A percentile compares a stretch with the other conserved stretches of the same genome.
phyloP scores from a whole-genome alignment of 2,888 invertebrate species.

The Polyommatus icarus region DNA sequence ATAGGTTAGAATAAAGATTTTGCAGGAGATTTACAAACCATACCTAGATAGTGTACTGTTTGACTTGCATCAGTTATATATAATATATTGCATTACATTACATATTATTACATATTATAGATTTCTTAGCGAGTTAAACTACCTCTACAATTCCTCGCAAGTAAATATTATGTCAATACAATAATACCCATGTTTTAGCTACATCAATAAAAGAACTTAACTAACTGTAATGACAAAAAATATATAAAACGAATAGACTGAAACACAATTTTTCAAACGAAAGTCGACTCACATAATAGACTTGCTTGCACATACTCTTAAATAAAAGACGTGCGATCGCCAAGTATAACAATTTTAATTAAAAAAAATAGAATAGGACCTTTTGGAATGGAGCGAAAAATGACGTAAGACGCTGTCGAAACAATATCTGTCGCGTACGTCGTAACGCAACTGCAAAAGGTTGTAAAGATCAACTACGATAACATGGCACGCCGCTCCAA shows the following conservation, averaged over 20 bases:
- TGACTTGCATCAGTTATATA: background rate
- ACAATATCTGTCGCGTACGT: too few species aligned
- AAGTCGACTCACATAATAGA: background rate
- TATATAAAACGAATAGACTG: background rate
- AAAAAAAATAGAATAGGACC: too few species aligned
- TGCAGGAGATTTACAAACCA: too few species aligned
- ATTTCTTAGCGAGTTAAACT: background rate
- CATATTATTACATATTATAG: background rate
- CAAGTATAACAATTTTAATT: background rate
- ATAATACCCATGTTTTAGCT: background rate
- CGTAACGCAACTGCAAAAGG: too few species aligned
- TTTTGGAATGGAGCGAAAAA: too few species aligned
- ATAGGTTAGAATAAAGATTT: too few species aligned
- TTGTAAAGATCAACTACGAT: too few species aligned
- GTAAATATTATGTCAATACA: background rate
- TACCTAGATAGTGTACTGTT: background rate
- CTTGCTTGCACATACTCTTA: too few species aligned
- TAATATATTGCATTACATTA: too few species aligned
- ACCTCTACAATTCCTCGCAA: background rate
- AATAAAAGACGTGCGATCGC: background rate
- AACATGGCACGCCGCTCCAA: too few species aligned
- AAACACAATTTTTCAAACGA: background rate
- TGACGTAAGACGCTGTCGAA: too few species aligned
- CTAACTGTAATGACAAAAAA: background rate
- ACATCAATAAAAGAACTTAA: background rate